Percentiles rank a stretch among this genome's conserved stretches.
Conservation (phyloP, 1,140 invertebrate genomes). For the Paralvinella palmiformis region DNA sequence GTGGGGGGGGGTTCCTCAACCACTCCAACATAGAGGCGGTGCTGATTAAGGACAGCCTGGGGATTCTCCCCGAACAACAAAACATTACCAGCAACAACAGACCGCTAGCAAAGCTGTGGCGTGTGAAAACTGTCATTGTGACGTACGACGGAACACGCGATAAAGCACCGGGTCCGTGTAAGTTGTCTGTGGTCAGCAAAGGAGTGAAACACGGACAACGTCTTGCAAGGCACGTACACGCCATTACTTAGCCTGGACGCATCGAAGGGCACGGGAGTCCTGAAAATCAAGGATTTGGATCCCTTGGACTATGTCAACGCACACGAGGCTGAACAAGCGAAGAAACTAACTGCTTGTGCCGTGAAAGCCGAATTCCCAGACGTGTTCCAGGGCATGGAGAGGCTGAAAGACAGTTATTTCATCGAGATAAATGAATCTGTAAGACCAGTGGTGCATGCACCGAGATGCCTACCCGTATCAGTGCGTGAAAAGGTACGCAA, state of each 20-base stretch:
- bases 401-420: not conserved
- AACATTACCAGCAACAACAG: no score
- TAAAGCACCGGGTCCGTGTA: slow-evolving; percentile 1
- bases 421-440: slow-evolving; percentile 1
- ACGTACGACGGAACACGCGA: slow-evolving; percentile 3
- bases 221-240: no score
- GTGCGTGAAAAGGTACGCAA: slow-evolving; percentile 12
- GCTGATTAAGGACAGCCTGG: no score
- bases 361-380: slow-evolving; percentile 58
- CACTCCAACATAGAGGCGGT: no score
- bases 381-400: not conserved
- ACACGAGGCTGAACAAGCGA: not conserved
- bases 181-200: not conserved
- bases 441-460: slow-evolving; percentile 4
- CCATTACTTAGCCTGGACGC: not conserved
- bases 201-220: not conserved
- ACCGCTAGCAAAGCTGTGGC: no score
- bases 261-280: not conserved
- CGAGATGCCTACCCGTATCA: not conserved
- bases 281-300: not conserved
- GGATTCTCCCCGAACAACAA: no score
- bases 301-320: not conserved
- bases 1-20: no score
- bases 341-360: not conserved
- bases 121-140: slow-evolving; percentile 2